Percentiles rank a stretch among this genome's conserved stretches.
Conservation (phyloP, 2,797 vertebrate genomes). For the Peromyscus attwateri region DNA sequence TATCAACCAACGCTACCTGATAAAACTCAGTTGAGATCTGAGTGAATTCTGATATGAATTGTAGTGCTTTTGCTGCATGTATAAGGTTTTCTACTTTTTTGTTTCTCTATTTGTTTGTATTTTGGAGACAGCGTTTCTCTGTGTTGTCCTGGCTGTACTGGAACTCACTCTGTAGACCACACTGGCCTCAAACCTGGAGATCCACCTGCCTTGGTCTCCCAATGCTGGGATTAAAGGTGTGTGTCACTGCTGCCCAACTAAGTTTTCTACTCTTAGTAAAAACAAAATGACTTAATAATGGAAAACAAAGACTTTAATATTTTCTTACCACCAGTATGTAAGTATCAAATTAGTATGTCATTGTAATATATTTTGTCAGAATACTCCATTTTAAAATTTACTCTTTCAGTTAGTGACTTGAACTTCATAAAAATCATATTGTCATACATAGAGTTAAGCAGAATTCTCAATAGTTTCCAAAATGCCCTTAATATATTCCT, state of each 20-base stretch:
- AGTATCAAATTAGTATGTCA: neutral
- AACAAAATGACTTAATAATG: neutral
- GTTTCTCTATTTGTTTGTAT: no score
- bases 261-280: neutral
- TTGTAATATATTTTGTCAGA: neutral
- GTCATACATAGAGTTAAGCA: no score
- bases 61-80: neutral
- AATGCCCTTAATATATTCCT: neutral
- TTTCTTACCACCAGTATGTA: neutral
- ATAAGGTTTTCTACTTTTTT: neutral
- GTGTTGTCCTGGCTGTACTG: no score
- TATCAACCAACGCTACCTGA: neutral
- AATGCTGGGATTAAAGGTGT: no score
- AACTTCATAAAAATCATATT: neutral
- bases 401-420: neutral
- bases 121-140: no score
- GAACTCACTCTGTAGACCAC: no score
- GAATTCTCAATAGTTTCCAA: neutral
- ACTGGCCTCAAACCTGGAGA: no score
- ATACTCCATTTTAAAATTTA: neutral
- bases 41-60: neutral
- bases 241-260: no score
- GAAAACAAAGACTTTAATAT: neutral
- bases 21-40: neutral
- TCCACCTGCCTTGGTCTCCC: no score